Conservation (phyloP, 2,888 invertebrate species). For the Aradus depressus region DNA sequence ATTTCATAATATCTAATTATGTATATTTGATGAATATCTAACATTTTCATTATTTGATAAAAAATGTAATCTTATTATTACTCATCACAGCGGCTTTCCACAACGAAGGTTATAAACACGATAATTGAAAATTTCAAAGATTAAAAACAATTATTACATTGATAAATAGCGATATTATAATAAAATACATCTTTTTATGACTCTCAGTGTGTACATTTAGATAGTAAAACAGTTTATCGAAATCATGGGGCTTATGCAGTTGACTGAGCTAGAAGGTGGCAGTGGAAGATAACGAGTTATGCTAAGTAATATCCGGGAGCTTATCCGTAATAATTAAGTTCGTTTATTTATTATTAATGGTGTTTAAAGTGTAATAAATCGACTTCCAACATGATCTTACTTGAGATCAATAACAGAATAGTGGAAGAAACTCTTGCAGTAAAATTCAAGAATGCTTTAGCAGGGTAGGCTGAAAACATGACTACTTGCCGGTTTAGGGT, state of each 20-base stretch:
- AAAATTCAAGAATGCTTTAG: slow-evolving; percentile 91
- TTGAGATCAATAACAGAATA: slow-evolving; percentile 99
- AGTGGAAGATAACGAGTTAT: neutral
- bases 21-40: too few relatives aligned
- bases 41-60: too few relatives aligned
- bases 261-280: neutral
- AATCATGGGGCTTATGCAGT: neutral
- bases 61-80: too few relatives aligned
- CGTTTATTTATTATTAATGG: slow-evolving; percentile 9
- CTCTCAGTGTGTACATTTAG: too few relatives aligned
- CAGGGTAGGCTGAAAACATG: slow-evolving; percentile 63
- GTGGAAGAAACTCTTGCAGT: slow-evolving; percentile 91
- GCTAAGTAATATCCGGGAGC: slow-evolving; percentile 11
- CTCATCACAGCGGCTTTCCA: too few relatives aligned
- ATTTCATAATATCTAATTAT: too few relatives aligned
- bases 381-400: slow-evolving; percentile 62
- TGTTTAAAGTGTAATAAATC: neutral
- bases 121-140: too few relatives aligned
- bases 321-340: neutral
- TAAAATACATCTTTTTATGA: slow-evolving; percentile 32
- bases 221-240: too few relatives aligned
- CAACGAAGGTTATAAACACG: too few relatives aligned
- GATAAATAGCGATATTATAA: too few relatives aligned
- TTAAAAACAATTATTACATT: too few relatives aligned
- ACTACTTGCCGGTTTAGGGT: slow-evolving; percentile 7